Evolutionary conservation across 2,888 invertebrate species (phyloP), one percentile per base, ranked within the genome.

Genomic region (Lumbricus terrestris): DNA sequence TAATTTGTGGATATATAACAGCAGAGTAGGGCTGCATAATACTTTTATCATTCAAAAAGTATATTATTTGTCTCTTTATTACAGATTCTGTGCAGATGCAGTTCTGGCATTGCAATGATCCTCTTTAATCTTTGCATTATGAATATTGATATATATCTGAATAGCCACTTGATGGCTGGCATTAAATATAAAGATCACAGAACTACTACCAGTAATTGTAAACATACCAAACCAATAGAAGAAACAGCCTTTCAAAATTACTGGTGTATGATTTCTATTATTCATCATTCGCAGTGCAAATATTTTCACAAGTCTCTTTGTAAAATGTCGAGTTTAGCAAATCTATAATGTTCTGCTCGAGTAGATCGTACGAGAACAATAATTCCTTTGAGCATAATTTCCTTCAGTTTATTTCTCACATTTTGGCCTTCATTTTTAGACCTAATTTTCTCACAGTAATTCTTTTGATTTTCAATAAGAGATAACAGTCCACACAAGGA

Each of bases 401-500:
- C 69, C n/a, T 69, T 69, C 69, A 29, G n/a, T 69, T 69, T 69
- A 69, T n/a, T 69, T 13, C 69, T 69, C 69, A 69, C 69, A 69
- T 69, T 69, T 16, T 69, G 69, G 35, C 35, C 35, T 85, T 85
- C 37, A 23, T 85, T 37, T 23, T 0, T 35, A 37, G 3, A 35
- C n/a, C 35, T 37, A 85, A 35, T 85, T 34, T 37, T 85, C 35
- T 37, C 35, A 23, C 16, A 34, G 2, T 85, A 35, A 18, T 33
- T 35, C 42, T n/a, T 69, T 38, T 90, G 54, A 29, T 33, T 54
- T 33, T 90, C 47, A 13, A 90, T 33, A 42, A 92, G 40, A 29
- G 82, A 23, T n/a, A 33, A 47, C 82, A 92, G 88, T 69, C 90
- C 92, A 34, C 37, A 82, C 34, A 90, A 37, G 8, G 90, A 91